phyloP scores from a whole-genome alignment of 2,797 vertebrate species.

The Peromyscus eremicus region DNA sequence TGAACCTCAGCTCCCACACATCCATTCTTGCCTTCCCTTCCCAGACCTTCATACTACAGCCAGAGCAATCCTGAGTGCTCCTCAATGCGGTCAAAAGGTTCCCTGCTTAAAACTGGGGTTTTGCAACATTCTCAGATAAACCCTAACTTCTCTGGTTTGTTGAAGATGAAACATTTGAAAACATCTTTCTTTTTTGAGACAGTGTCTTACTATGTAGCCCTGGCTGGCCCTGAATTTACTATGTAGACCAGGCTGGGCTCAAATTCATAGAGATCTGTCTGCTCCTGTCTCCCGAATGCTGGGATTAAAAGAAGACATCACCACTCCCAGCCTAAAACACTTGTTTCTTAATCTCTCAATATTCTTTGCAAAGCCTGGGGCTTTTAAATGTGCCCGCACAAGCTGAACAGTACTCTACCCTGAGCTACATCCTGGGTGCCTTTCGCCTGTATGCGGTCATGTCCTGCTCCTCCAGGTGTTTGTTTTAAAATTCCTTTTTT shows the following conservation, averaged over 20 bases:
- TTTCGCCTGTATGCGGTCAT: not conserved
- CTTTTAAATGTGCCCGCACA: not conserved
- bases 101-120: slow-evolving; percentile 15
- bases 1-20: not conserved
- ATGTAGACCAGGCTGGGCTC: not conserved
- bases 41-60: not conserved
- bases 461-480: not conserved
- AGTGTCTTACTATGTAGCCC: not conserved
- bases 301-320: not conserved
- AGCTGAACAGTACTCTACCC: not conserved
- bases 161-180: not conserved
- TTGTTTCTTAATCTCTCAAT: not conserved
- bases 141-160: slow-evolving; percentile 27
- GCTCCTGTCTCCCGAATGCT: not conserved
- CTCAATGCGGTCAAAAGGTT: not conserved
- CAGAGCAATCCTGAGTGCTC: not conserved
- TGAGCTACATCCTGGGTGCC: not conserved
- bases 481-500: not conserved
- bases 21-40: not conserved
- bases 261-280: not conserved
- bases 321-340: not conserved
- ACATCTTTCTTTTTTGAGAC: not conserved
- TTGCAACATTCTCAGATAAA: not conserved
- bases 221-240: not conserved
- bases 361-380: not conserved